Evolutionary conservation across 2,888 invertebrate species (phyloP), one percentile per base, ranked within the genome.

Genomic region (Tetropium fuscum): DNA sequence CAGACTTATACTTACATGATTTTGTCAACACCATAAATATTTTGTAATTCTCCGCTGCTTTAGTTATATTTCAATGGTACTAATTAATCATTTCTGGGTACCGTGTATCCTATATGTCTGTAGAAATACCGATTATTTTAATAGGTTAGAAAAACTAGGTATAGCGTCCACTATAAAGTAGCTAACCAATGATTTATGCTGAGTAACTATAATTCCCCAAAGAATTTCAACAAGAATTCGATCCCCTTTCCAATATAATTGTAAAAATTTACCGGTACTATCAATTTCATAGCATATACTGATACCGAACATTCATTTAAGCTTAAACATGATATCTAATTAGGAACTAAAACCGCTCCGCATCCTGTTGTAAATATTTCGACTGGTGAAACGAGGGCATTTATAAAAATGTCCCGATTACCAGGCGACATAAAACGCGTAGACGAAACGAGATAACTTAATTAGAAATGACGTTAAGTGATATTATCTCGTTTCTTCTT

Each of bases 381-480:
- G 16, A 5, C 16, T 27, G 44, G 7, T 27, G 11, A 25, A 44
- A 27, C 13, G 16, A 16, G 27, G 13, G 51, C 38, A 51, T 51
- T 51, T 40, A 38, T 38, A 40, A 51, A 40, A 40, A 40, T 51
- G 25, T 44, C 27, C 27, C 13, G 44, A 44, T 27, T 44, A 11
- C 44, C n/a, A 13, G 15, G 15, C 27, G 40, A 40, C 16, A 25
- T 19, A 11, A 15, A 18, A 51, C 48, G 48, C 36, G 48, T 34
- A 34, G 15, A 30, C 48, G 15, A 20, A 48, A 36, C 38, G 20
- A 48, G 48, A 48, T 48, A 48, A 36, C 58, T 55, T 53, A 62
- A 62, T 62, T 58, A 62, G 49, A 58, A 62, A 40, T 54, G 62
- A 58, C 61, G 38, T 53, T 58, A 58, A 60, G 51, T 44, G 61